Evolutionary conservation across 2,888 invertebrate genomes (phyloP), one percentile per base, ranked within the genome.

Genomic region (Seira musarum): DNA sequence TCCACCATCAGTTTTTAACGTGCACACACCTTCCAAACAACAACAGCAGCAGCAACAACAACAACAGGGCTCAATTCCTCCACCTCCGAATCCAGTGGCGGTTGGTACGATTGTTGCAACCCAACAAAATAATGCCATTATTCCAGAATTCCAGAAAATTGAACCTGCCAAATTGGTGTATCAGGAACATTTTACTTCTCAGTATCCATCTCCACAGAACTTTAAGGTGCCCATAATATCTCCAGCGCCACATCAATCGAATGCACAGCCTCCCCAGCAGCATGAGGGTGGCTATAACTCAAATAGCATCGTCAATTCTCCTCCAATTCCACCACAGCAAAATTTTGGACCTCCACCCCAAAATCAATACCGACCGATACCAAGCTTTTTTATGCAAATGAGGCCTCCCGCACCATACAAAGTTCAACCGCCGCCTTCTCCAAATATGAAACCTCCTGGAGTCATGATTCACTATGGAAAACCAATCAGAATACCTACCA

Each of bases 121-220:
- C 15, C 79, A 79, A 46, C 76, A 76, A 22, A 80, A 74, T 8
- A 35, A 40, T 19, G 35, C 8, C 13, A 5, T 6, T 1, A 2
- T 67, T 6, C 69, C 76, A 1, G 67, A 81, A 46, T 80, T 84
- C 24, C 83, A 84, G 46, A 72, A 82, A 24, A 78, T 85, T 24
- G 82, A 83, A 65, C 85, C 82, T 17, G 85, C 84, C 0, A 80
- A 84, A 53, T 70, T 87, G 8, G 82, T 85, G 0, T 85, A 87
- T 30, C 87, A 87, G 22, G 87, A 87, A 35, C 87, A 87, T 72
- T 82, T 82, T 21, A 67, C 81, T 15, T 68, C 75, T 40, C 22
- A 67, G 24, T 22, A 35, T 8, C 57, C 71, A 6, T 22, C 73
- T 13, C 83, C 81, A 21, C 84, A 84, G 25, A 84, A 84, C 46